Evolutionary conservation across 2,797 vertebrate genomes (phyloP).

Genomic region (Carcharodon carcharias): DNA sequence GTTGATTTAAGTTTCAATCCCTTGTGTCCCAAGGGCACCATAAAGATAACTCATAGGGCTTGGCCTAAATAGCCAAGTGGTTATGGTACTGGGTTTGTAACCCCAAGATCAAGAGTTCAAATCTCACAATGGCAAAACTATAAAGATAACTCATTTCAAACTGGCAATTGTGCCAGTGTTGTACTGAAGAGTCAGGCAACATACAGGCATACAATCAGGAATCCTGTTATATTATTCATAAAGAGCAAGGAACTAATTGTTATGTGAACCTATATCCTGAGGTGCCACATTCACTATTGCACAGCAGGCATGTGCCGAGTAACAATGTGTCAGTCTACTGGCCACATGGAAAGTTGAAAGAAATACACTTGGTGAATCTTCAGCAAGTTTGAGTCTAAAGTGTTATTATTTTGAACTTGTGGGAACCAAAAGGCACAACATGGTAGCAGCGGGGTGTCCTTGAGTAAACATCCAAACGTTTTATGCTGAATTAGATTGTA

Average conservation of each 20-base stretch:
- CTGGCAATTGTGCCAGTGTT: not conserved
- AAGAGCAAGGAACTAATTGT: not conserved
- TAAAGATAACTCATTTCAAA: not conserved
- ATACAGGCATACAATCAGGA: not conserved
- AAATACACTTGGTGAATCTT: not conserved
- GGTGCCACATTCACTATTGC: not conserved
- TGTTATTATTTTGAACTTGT: not conserved
- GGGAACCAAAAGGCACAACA: not conserved
- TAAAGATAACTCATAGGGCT: too few species aligned
- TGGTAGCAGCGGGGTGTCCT: not conserved
- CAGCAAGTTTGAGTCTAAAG: not conserved
- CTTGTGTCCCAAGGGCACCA: not conserved
- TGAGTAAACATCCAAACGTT: not conserved
- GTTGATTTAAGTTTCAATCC: not conserved
- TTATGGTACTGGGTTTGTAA: too few species aligned
- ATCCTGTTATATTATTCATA: not conserved
- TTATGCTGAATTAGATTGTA: not conserved
- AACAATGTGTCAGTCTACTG: too few species aligned
- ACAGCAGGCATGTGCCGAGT: too few species aligned
- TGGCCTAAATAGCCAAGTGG: too few species aligned
- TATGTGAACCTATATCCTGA: not conserved
- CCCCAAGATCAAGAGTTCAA: too few species aligned
- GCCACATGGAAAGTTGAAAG: not conserved
- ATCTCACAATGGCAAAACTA: too few species aligned
- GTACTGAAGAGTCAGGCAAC: not conserved